Percentiles rank a stretch among this genome's conserved stretches.
phyloP scores from a whole-genome alignment of 2,888 invertebrate species.

The Ceriagrion tenellum region DNA sequence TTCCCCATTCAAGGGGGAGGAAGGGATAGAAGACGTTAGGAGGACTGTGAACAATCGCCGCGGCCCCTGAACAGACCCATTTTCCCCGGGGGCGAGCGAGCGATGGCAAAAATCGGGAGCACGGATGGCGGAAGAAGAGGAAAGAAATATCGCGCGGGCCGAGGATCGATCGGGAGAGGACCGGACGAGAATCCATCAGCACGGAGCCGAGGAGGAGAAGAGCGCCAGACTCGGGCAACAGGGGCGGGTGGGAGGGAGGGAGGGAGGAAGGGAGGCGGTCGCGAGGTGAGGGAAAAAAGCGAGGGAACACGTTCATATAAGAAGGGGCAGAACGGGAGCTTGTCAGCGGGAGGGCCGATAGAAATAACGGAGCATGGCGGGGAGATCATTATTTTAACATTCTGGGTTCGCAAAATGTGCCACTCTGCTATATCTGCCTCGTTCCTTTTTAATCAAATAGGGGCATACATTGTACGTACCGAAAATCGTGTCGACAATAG shows the following conservation, averaged over 20 bases:
- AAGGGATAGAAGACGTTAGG: not conserved
- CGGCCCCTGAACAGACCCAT: not conserved
- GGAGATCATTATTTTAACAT: too few relatives aligned
- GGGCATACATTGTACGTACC: too few relatives aligned
- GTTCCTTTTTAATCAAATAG: too few relatives aligned
- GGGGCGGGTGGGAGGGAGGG: too few relatives aligned
- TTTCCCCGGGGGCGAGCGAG: not conserved
- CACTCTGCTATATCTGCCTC: too few relatives aligned
- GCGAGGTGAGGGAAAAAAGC: too few relatives aligned
- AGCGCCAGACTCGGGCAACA: not conserved
- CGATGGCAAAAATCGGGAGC: not conserved
- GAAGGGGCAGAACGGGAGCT: too few relatives aligned
- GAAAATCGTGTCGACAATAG: too few relatives aligned
- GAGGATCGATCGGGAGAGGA: conserved; percentile 21
- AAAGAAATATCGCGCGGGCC: conserved; percentile 19
- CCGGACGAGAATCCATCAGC: conserved; percentile 5
- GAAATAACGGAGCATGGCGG: too few relatives aligned
- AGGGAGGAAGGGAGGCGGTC: not conserved
- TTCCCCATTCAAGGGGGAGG: not conserved
- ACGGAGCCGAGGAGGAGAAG: not conserved
- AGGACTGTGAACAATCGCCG: not conserved
- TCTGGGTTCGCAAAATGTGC: too few relatives aligned
- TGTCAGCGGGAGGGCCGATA: too few relatives aligned
- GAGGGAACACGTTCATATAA: too few relatives aligned
- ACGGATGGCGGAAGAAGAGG: not conserved